phyloP scores from a whole-genome alignment of 2,797 vertebrate genomes.

The Urosaurus nigricauda region DNA sequence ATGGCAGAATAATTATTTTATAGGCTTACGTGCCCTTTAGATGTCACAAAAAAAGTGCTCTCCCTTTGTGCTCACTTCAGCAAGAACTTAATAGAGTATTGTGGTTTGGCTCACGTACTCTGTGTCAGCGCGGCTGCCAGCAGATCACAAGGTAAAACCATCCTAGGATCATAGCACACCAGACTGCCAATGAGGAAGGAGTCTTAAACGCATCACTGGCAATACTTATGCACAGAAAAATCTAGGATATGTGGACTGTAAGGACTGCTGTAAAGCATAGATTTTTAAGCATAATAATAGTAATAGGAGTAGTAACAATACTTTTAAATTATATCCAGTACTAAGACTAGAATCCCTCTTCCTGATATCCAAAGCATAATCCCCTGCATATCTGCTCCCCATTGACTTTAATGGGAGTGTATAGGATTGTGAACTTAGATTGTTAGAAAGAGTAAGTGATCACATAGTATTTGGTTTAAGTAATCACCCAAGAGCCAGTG shows the following conservation, averaged over 20 bases:
- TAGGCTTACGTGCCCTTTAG: neutral
- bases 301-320: too few species aligned
- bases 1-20: conserved; percentile 17
- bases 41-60: conserved; percentile 19
- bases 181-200: neutral
- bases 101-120: neutral
- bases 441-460: neutral
- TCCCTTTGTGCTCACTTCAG: neutral
- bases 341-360: neutral
- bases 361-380: neutral
- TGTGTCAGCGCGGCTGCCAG: neutral
- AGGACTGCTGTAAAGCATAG: neutral
- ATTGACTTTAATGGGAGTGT: neutral
- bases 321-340: neutral
- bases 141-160: neutral
- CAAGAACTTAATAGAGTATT: neutral
- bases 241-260: neutral
- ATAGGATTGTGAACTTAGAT: neutral
- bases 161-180: neutral
- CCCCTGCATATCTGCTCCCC: neutral
- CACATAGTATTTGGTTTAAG: neutral
- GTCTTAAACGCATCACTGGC: neutral
- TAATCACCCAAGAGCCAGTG: neutral
- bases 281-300: neutral
- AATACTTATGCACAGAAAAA: neutral